These are phyloP conservation scores for Pterostichus madidus DNA, from an alignment of 2,888 invertebrate genomes.

Conservation along the genomic window DNA sequence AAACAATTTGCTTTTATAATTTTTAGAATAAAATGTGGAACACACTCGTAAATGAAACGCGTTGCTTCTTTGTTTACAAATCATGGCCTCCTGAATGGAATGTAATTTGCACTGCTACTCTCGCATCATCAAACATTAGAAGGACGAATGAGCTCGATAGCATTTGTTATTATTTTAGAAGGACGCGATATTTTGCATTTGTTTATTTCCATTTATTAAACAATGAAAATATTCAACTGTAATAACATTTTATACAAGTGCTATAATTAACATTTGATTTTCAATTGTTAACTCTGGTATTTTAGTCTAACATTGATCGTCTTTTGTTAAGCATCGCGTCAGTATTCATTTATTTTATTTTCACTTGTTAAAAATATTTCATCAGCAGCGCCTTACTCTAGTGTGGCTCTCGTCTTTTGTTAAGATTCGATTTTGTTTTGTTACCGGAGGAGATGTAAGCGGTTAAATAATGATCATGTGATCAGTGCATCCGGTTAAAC, in stretches of 20 bases:
- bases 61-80: conserved; percentile 46
- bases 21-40: conserved; percentile 56
- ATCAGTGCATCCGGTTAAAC: conserved; percentile 59
- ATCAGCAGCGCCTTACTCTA: conserved; percentile 28
- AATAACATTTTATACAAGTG: not conserved
- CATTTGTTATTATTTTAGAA: conserved; percentile 41
- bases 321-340: too few relatives aligned
- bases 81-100: conserved; percentile 40
- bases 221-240: too few relatives aligned
- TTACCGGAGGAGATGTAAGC: conserved; percentile 53
- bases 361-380: conserved; percentile 27
- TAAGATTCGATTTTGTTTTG: conserved; percentile 51
- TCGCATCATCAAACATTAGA: conserved; percentile 43
- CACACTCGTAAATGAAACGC: conserved; percentile 50
- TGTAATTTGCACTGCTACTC: conserved; percentile 47
- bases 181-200: conserved; percentile 26
- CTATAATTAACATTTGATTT: not conserved
- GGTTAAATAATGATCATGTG: conserved; percentile 61
- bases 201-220: conserved; percentile 10
- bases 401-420: conserved; percentile 39
- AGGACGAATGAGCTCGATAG: conserved; percentile 17
- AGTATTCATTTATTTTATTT: conserved; percentile 15
- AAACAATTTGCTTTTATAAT: conserved; percentile 59
- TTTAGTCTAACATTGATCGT: too few relatives aligned
- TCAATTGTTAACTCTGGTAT: too few relatives aligned